Evolutionary conservation across 2,797 vertebrate genomes (phyloP), one percentile per base, ranked within the genome.

Genomic region (Echeneis naucrates): DNA sequence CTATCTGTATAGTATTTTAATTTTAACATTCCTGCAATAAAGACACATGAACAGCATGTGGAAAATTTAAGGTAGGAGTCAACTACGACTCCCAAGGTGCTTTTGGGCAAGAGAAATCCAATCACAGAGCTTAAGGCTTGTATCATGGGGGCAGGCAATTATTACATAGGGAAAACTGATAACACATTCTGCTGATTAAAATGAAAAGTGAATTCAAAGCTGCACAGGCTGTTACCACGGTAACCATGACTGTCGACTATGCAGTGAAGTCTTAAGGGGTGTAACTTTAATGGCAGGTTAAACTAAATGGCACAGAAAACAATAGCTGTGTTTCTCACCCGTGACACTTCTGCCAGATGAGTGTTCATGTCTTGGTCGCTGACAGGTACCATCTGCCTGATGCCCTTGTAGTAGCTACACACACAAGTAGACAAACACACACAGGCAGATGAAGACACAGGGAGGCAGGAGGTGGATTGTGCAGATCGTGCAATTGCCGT

Each of bases 331-430:
- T 62, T 72, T 68, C 93, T 96, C 92, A 99, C 98, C 96, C 98
- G 95, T 72, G 98, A 99, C 90, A 99, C 97, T 90, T 99, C 98
- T 40, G 98, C 98, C 93, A 99, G 91, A 88, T 99, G 97, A 27
- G 98, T 99, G 93, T 99, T 99, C 98, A 99, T 99, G 88, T 99
- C 98, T 88, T 99, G 98, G 93, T 99, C 97, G 53, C 98, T 99
- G 87, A 99, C 97, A 42, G 96, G 91, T 48, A 99, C 95, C 97
- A 98, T 98, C 94, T 97, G 95, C 77, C 97, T 94, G 94, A 99
- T 96, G 83, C 97, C 97, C 94, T 96, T 97, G 91, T 99, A 99
- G 85, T 99, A 99, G 90, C 98, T 69, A 44, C 10, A 44, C 26
- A 60, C n/a, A 44, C 23, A 21, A 7, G 47, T 33, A 50, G 8